Evolutionary conservation across 2,888 invertebrate species (phyloP).

Genomic region (Lampropteryx suffumata): DNA sequence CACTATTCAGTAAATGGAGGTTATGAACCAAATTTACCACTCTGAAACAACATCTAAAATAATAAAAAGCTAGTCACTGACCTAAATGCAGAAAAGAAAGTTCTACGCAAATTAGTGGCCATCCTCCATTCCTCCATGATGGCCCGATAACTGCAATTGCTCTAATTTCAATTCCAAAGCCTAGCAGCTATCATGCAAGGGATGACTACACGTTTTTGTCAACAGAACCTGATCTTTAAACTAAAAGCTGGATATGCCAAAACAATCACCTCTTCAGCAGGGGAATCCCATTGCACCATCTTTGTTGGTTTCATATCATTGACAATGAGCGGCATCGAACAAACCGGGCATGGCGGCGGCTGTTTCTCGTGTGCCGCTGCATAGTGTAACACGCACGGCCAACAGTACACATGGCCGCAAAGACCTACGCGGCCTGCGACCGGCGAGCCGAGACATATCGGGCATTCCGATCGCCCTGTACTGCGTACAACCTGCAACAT

Average conservation of each 20-base stretch:
- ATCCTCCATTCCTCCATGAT: no score
- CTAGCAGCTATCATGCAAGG: no score
- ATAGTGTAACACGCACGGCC: slow-evolving; percentile 97
- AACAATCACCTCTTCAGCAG: slow-evolving; percentile 60
- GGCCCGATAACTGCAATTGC: no score
- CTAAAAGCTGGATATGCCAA: no score
- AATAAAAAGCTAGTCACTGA: no score
- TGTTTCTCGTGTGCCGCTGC: slow-evolving; percentile 92
- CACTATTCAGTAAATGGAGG: no score
- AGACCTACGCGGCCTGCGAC: slow-evolving; percentile 95
- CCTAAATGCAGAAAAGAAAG: background rate
- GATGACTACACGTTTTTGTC: no score
- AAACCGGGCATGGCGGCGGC: slow-evolving; percentile 93
- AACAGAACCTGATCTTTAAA: no score
- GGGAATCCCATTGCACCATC: slow-evolving; percentile 66
- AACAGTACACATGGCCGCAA: slow-evolving; percentile 98
- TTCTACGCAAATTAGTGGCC: no score
- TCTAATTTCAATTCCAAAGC: no score
- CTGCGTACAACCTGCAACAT: slow-evolving; percentile 64
- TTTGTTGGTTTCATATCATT: slow-evolving; percentile 90
- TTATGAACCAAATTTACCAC: no score
- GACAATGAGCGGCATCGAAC: slow-evolving; percentile 91
- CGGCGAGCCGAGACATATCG: slow-evolving; percentile 95
- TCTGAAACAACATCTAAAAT: no score
- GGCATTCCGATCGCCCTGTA: slow-evolving; percentile 85